Evolutionary conservation across 1,140 invertebrate genomes (phyloP), one percentile per base, ranked within the genome.

Genomic region (Parapsyche elsis): DNA sequence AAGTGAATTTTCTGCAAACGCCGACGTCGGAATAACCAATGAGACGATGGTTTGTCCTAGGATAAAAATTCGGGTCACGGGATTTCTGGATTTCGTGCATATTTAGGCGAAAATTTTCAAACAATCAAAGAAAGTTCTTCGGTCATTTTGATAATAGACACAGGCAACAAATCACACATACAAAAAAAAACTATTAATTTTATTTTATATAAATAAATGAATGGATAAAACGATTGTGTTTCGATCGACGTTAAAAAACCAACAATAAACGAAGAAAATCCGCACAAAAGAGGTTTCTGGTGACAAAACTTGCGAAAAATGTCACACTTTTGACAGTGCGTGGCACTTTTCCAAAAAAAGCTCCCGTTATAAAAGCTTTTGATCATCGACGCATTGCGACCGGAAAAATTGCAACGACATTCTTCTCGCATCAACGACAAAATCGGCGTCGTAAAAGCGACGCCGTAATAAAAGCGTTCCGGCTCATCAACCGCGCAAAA

Each of bases 1-100:
- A 79, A 81, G 19, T 76, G 21, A 79, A 59, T 71, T 82, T 70
- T 77, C 26, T 46, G 26, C 49, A 44, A 30, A 78, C 10, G 59
- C 76, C 19, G 45, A 59, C 76, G 26, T 30, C 44, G 30, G 76
- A 78, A 78, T 78, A 78, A 53, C 16, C 57, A 70, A 78, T 78
- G 57, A 78, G 38, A n/a, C 26, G 26, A 26, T 16, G 2, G 67
- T 26, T 5, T 30, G n/a, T 59, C 53, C 53, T 7, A 7, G 30
- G 30, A 1, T 38, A 7, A 38, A 38, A 38, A 38, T 38, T 38
- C 30, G 30, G 30, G 30, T 38, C 30, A 38, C 30, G 30, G 30
- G 30, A 38, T 38, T 4, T 38, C 7, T 38, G 30, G 30, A 38
- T 38, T 38, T 38, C 7, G 30, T 38, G 30, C 30, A 38, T 38